Base-by-base conservation (phyloP, 2,113 vertebrate species). In the Oryzias melastigma region DNA sequence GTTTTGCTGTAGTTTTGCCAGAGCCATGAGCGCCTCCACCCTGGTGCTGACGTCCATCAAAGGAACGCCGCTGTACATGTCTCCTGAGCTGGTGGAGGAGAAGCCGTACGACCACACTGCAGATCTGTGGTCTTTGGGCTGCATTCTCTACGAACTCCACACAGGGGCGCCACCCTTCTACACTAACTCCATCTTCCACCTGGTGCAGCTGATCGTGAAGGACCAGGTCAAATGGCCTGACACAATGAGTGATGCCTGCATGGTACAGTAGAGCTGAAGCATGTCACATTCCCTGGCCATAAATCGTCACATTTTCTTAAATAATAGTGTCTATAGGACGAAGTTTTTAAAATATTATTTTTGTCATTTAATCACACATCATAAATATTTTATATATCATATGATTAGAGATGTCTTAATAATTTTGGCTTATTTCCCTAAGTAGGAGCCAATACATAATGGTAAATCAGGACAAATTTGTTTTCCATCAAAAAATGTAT, bases 31-130 rank as follows among this genome's bases (percentile, higher is more conserved):
- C 46, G 93, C 95, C 73, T 95, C 96, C 69, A 99, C 97, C 0
- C 85, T 98, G 86, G 96, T 98, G 77, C 86, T 98, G 87, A 98
- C 96, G 0, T 98, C 97, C 54, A 95, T 99, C 87, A 98, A 98
- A 80, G 97, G 97, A 57, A 98, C 97, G 0, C 97, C 97, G 0
- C 93, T 99, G 46, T 99, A 99, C 82, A 98, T 99, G 97, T 95
- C 95, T 48, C 97, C 97, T 6, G 97, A 98, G 84, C 87, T 98
- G 79, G 94, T 99, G 71, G 94, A 95, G 68, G 97, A 98, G 77
- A 93, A 88, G 65, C 97, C 97, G 0, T 99, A 99, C 0, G 96
- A 99, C 73, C 97, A 99, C 84, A 97, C 93, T 0, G 92, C 96
- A 0, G 97, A 98, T 82, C 90, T 98, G 20, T 98, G 97, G 97